Evolutionary conservation across 2,797 vertebrate species (phyloP), one percentile per base, ranked within the genome.

Genomic region (Pagetopsis macropterus): DNA sequence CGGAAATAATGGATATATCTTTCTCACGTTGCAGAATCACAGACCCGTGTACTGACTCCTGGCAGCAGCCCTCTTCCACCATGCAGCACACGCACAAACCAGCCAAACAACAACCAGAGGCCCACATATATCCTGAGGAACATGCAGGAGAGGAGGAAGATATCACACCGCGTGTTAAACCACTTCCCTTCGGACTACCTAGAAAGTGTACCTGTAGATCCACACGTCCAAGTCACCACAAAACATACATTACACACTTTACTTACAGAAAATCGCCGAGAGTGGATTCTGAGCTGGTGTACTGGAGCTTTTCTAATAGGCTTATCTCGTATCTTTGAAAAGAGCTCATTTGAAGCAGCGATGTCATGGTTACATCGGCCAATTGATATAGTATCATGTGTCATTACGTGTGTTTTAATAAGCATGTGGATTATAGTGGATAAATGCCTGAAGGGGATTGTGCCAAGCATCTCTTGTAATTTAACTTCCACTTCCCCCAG

Each of bases 311-410:
- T 56, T 62, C 64, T 83, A 63, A 84, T 65, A 72, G 75, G 58
- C 65, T 73, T 67, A 78, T 76, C 44, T 66, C 45, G 21, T 64
- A 75, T 82, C 64, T 82, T 45, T 65, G 37, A 67, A 87, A 77
- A 2, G 5, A 72, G 69, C n/a, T 52, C 4, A 89, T 85, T 82
- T 77, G 51, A 72, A 85, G 81, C 54, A 68, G 55, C 60, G 63
- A 45, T 50, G 72, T 75, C 68, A 84, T 63, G 75, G 66, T 77
- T 58, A 75, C 80, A 74, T 77, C 49, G 45, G 4, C 33, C 52
- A 50, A 45, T 57, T 86, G 65, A 79, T 75, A 51, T 19, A 61
- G 19, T 70, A 74, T 75, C 60, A 72, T 70, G 43, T 75, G 50
- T 76, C 78, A 81, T 76, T 78, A 75, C 1, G 10, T 55, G 48